Conservation (phyloP, 2,888 invertebrate species). For the Plutella xylostella region DNA sequence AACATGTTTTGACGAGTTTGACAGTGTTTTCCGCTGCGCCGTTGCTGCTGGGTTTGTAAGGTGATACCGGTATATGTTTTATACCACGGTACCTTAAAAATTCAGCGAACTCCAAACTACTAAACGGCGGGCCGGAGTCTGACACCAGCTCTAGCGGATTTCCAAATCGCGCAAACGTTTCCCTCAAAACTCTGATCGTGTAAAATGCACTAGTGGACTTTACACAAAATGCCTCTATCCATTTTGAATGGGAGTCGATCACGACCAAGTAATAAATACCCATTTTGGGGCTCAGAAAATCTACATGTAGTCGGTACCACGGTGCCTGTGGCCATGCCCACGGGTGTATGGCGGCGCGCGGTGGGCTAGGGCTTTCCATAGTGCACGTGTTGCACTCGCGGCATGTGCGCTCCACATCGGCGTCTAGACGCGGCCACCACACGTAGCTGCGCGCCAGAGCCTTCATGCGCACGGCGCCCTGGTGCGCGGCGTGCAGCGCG, state of each 20-base stretch:
- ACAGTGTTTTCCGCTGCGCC: constrained; percentile 1
- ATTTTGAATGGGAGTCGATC: neutral
- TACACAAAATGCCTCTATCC: neutral
- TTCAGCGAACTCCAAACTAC: neutral
- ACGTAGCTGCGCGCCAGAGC: neutral
- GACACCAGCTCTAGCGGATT: neutral
- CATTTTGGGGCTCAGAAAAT: neutral
- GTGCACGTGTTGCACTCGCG: neutral
- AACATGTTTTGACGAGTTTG: neutral
- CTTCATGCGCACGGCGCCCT: neutral
- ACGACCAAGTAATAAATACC: neutral
- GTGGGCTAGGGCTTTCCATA: neutral
- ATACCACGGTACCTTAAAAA: neutral
- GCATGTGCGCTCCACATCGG: neutral
- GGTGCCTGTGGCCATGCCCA: constrained; percentile 5
- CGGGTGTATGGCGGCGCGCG: neutral
- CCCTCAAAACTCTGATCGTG: neutral
- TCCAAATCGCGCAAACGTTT: neutral
- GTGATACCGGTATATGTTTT: neutral
- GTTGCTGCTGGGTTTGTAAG: constrained; percentile 1
- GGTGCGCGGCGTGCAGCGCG: neutral
- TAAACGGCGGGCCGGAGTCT: neutral
- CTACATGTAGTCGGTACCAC: neutral
- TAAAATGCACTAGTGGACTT: neutral
- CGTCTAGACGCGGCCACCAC: too few relatives aligned